These are phyloP conservation scores for Microctenopoma stevenorrisi DNA, from an alignment of 2,797 vertebrate species.

Conservation along the genomic window DNA sequence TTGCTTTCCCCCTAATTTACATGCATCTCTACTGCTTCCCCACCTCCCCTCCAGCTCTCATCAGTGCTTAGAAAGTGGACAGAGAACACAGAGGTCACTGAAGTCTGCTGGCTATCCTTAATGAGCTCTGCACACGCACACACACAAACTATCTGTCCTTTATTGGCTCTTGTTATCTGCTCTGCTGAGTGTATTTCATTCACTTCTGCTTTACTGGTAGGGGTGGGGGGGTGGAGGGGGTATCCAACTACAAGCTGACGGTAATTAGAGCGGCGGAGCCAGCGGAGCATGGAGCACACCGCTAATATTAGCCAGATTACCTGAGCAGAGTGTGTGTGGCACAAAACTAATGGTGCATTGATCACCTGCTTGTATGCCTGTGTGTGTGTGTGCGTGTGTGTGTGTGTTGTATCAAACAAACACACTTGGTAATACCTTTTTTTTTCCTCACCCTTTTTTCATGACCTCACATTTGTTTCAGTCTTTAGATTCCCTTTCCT, in stretches of 20 bases:
- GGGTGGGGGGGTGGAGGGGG: neutral
- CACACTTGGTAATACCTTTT: neutral
- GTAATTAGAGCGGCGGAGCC: slow-evolving; percentile 53
- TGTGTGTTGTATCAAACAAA: neutral
- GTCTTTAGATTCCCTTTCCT: too few species aligned
- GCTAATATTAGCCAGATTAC: slow-evolving; percentile 39
- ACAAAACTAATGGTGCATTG: slow-evolving; percentile 31
- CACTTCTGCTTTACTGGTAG: slow-evolving; percentile 18
- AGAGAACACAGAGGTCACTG: slow-evolving; percentile 62
- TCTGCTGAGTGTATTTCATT: slow-evolving; percentile 20
- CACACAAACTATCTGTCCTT: slow-evolving; percentile 24
- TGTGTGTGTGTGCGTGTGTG: slow-evolving; percentile 15
- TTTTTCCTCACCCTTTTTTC: too few species aligned
- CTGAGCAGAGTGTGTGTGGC: slow-evolving; percentile 6
- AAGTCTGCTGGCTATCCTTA: slow-evolving; percentile 61
- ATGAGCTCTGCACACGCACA: slow-evolving; percentile 54
- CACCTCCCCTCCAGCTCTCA: slow-evolving; percentile 35
- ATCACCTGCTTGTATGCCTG: slow-evolving; percentile 22
- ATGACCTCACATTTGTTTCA: too few species aligned
- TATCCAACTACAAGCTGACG: slow-evolving; percentile 24
- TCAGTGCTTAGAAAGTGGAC: slow-evolving; percentile 53
- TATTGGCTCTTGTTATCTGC: slow-evolving; percentile 44
- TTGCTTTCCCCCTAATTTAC: slow-evolving; percentile 32
- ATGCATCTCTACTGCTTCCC: slow-evolving; percentile 23
- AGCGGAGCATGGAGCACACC: slow-evolving; percentile 33